These are phyloP conservation scores for Peribatodes rhomboidaria DNA, from an alignment of 2,888 invertebrate species.

Conservation along the genomic window DNA sequence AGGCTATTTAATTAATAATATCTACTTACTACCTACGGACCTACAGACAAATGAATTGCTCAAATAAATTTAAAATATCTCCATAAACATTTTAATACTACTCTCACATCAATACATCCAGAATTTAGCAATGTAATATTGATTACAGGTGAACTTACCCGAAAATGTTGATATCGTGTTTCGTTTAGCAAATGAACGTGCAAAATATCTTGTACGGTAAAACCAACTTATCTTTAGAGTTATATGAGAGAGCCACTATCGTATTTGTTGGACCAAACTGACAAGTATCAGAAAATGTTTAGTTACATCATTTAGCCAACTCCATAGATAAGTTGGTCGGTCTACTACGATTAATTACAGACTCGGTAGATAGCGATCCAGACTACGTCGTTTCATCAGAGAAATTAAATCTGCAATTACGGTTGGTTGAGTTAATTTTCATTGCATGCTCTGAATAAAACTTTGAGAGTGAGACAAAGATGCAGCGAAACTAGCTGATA, in stretches of 20 bases:
- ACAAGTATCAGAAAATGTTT: neutral
- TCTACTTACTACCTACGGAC: no score
- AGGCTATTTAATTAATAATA: no score
- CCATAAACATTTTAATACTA: no score
- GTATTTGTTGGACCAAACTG: neutral
- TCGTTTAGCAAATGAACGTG: constrained; percentile 14
- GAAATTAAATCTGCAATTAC: constrained; percentile 27
- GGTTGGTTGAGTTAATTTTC: constrained; percentile 18
- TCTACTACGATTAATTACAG: constrained; percentile 23
- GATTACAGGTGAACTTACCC: neutral
- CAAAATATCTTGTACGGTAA: constrained; percentile 16
- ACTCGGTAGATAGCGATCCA: constrained; percentile 8
- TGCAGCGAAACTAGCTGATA: constrained; percentile 12
- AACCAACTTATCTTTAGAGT: neutral
- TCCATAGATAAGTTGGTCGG: neutral
- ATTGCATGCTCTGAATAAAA: constrained; percentile 33
- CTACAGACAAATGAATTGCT: no score
- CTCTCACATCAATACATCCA: no score
- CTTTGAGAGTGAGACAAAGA: constrained; percentile 23
- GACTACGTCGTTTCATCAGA: constrained; percentile 15
- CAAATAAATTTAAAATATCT: no score
- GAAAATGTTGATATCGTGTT: constrained; percentile 14
- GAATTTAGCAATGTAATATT: constrained; percentile 41
- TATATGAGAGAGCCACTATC: neutral
- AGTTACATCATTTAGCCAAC: neutral